Conservation (phyloP, 2,888 invertebrate species). For the Tiliacea aurago region DNA sequence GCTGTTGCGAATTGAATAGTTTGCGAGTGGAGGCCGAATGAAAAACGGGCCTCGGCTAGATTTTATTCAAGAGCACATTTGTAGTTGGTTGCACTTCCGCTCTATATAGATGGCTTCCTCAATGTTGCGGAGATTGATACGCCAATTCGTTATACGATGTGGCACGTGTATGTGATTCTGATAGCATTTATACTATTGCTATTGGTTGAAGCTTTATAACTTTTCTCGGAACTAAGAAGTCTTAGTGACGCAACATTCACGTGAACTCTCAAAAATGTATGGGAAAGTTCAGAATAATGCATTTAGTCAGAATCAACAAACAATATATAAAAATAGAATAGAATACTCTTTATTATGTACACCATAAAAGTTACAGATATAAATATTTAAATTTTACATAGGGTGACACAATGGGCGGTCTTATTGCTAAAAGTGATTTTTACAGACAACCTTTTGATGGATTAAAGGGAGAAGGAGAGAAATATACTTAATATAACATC, state of each 20-base stretch:
- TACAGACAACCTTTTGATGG: too few species aligned
- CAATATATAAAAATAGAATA: neutral
- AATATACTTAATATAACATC: too few species aligned
- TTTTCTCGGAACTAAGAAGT: neutral
- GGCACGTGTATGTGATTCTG: neutral
- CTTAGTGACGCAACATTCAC: neutral
- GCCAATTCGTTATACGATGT: conserved; percentile 16
- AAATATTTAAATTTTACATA: too few species aligned
- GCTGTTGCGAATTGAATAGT: conserved; percentile 25
- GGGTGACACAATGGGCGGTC: too few species aligned
- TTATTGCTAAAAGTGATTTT: too few species aligned
- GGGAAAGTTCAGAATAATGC: neutral
- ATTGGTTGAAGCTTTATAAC: neutral
- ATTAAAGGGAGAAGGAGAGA: too few species aligned
- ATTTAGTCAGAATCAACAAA: neutral
- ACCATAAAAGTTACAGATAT: too few species aligned
- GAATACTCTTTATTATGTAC: too few species aligned
- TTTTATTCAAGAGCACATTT: conserved; percentile 41
- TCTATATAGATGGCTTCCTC: conserved; percentile 28
- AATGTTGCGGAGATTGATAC: conserved; percentile 35
- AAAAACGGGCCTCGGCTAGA: conserved; percentile 25
- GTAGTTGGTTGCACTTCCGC: conserved; percentile 26
- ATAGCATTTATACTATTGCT: neutral
- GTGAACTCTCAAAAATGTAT: too few species aligned
- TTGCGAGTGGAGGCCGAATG: conserved; percentile 16